Conservation (phyloP, 2,888 invertebrate genomes). For the Hyposoter dolosus region DNA sequence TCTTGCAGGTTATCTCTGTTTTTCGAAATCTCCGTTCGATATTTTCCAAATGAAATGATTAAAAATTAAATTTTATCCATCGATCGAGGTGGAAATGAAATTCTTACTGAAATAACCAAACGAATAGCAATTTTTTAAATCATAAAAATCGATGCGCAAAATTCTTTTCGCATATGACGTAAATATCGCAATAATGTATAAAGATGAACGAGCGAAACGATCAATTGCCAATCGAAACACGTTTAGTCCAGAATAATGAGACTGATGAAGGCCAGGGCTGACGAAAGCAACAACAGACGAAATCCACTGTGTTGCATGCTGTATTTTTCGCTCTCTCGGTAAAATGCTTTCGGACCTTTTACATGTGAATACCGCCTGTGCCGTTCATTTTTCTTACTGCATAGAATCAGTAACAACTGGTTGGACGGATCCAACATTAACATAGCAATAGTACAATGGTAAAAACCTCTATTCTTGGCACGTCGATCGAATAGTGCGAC, state of each 20-base stretch:
- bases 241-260: conserved; percentile 21
- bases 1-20: background rate
- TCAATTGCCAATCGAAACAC: conserved; percentile 26
- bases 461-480: conserved; percentile 50
- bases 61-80: background rate
- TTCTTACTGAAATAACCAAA: background rate
- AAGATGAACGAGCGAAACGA: conserved; percentile 18
- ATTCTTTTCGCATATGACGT: conserved; percentile 12
- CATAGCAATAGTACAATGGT: conserved; percentile 12
- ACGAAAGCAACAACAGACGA: conserved; percentile 8
- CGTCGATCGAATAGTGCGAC: conserved; percentile 44
- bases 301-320: background rate
- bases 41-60: background rate
- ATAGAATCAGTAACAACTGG: conserved; percentile 9
- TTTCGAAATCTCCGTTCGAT: background rate
- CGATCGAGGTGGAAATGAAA: background rate
- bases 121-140: background rate
- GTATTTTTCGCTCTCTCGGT: background rate
- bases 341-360: background rate
- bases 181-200: conserved; percentile 37
- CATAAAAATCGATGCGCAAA: conserved; percentile 4
- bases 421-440: conserved; percentile 1
- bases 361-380: conserved; percentile 33
- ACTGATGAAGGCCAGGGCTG: conserved; percentile 9
- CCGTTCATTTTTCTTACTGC: conserved; percentile 18